Percentiles rank a stretch among this genome's conserved stretches.
Evolutionary conservation across 2,797 vertebrate genomes (phyloP).

Genomic region (Ataeniobius toweri): DNA sequence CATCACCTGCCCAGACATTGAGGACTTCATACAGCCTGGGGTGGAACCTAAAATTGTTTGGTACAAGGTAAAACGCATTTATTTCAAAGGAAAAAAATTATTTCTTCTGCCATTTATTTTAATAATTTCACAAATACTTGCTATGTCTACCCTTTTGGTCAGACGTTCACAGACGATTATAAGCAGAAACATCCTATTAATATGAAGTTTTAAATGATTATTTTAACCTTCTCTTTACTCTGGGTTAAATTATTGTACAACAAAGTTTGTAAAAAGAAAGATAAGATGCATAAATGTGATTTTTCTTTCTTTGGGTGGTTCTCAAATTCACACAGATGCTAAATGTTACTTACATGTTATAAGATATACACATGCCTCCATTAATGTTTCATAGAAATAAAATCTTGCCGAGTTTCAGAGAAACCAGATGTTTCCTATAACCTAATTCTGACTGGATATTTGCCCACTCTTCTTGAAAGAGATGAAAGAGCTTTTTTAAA

Average conservation of each 20-base stretch:
- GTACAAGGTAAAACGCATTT: constrained; percentile 89
- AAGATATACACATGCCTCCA: no score
- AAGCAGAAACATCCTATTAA: neutral
- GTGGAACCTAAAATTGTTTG: constrained; percentile 91
- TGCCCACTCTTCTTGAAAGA: neutral
- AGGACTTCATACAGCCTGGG: constrained; percentile 90
- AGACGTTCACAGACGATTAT: neutral
- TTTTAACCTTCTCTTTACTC: neutral
- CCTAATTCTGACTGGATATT: neutral
- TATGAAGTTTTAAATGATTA: neutral
- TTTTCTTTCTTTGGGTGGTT: no score
- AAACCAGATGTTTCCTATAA: neutral
- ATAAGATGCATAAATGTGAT: no score
- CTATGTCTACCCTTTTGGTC: neutral
- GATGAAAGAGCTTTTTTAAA: neutral
- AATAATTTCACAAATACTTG: neutral
- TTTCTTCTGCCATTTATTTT: neutral
- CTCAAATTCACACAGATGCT: no score
- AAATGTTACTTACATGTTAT: no score
- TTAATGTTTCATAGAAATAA: neutral
- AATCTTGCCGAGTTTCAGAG: neutral
- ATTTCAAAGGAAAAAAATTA: neutral
- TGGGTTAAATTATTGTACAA: neutral
- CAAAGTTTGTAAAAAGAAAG: no score
- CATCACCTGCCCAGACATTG: constrained; percentile 92